phyloP scores from a whole-genome alignment of 2,888 invertebrate species.

The Drosophila mimica region DNA sequence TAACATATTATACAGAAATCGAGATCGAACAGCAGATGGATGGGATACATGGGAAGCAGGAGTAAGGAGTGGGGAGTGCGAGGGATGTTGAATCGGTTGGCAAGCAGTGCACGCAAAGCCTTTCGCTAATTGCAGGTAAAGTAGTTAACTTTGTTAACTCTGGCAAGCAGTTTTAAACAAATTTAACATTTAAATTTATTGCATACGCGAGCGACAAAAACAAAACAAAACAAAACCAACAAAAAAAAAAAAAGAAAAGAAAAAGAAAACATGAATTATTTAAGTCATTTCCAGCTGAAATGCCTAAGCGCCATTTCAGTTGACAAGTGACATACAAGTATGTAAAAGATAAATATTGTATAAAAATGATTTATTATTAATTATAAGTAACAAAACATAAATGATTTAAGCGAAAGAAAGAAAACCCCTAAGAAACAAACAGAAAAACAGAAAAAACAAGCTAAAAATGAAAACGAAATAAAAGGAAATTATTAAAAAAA shows the following conservation, averaged over 20 bases:
- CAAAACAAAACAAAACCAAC: constrained; percentile 25
- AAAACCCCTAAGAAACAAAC: constrained; percentile 56
- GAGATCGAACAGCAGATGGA: constrained; percentile 21
- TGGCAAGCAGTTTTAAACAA: constrained; percentile 73
- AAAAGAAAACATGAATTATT: constrained; percentile 48
- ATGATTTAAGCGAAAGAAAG: constrained; percentile 66
- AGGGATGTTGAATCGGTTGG: constrained; percentile 33
- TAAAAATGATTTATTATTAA: constrained; percentile 81
- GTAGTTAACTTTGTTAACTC: constrained; percentile 74
- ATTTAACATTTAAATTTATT: constrained; percentile 65
- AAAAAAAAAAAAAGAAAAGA: background rate
- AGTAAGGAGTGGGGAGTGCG: constrained; percentile 13
- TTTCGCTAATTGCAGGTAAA: constrained; percentile 72
- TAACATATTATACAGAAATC: constrained; percentile 23
- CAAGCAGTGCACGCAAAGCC: constrained; percentile 68
- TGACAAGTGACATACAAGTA: constrained; percentile 62
- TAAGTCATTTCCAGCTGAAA: constrained; percentile 67
- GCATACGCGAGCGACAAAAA: constrained; percentile 50
- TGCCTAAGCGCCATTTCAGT: constrained; percentile 58
- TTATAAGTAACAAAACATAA: constrained; percentile 63
- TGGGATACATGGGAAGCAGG: background rate
- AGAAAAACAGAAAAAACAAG: constrained; percentile 57
- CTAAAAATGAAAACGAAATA: constrained; percentile 76
- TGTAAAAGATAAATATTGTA: constrained; percentile 76
- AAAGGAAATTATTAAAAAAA: constrained; percentile 74